A percentile compares a stretch with the other conserved stretches of the same genome.
Conservation (phyloP, 1,140 invertebrate genomes). For the Drosophila lowei region DNA sequence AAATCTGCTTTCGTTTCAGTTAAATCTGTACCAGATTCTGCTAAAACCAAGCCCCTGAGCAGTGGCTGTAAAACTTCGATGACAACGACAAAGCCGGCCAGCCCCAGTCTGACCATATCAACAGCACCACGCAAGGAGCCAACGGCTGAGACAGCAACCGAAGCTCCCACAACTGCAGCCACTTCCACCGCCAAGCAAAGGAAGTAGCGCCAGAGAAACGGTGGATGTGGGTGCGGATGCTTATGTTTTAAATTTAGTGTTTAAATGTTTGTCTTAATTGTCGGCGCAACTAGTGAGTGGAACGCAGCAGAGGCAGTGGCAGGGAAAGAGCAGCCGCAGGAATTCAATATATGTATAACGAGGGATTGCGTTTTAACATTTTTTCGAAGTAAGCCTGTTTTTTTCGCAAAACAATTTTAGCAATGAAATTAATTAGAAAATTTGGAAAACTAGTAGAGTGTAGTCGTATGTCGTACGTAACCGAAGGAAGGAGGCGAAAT, state of each 20-base stretch:
- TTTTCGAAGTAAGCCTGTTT: constrained; percentile 41
- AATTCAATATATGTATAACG: constrained; percentile 55
- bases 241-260: constrained; percentile 70
- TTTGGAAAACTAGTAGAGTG: constrained; percentile 64
- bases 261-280: constrained; percentile 52
- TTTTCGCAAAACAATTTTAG: constrained; percentile 57
- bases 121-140: constrained; percentile 47
- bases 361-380: constrained; percentile 52
- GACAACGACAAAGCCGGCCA: constrained; percentile 67
- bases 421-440: constrained; percentile 65
- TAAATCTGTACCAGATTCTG: constrained; percentile 10
- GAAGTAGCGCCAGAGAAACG: constrained; percentile 62
- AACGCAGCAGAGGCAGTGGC: not conserved
- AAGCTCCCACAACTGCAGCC: constrained; percentile 10
- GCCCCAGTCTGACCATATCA: constrained; percentile 38
- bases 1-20: constrained; percentile 9
- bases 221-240: constrained; percentile 52
- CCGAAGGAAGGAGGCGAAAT: constrained; percentile 18
- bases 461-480: constrained; percentile 53
- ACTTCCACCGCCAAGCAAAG: constrained; percentile 59
- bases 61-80: constrained; percentile 63
- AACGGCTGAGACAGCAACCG: constrained; percentile 12
- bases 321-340: constrained; percentile 25
- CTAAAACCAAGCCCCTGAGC: constrained; percentile 32
- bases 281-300: constrained; percentile 27